Conservation (phyloP, 2,113 vertebrate species). For the Emydura subglobosa region DNA sequence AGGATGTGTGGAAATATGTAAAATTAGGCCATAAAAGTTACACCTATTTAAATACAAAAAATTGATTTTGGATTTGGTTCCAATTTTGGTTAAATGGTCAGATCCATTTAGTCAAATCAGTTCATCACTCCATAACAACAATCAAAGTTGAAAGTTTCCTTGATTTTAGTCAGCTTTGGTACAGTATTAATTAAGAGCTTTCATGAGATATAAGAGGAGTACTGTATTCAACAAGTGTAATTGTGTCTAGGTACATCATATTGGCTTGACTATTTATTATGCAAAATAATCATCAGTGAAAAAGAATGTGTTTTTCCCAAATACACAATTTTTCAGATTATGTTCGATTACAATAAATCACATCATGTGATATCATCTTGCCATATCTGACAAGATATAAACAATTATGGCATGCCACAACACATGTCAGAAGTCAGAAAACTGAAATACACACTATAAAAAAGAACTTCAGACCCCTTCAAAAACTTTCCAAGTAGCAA, state of each 20-base stretch:
- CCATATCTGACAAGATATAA: background rate
- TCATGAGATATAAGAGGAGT: background rate
- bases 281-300: background rate
- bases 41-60: background rate
- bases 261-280: background rate
- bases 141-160: background rate
- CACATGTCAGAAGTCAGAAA: background rate
- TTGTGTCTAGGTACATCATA: background rate
- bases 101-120: background rate
- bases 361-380: background rate
- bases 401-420: background rate
- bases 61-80: background rate
- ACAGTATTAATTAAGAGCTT: background rate
- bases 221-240: background rate
- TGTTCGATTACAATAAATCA: background rate
- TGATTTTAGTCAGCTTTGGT: background rate
- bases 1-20: too few relatives aligned
- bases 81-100: background rate
- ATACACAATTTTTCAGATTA: background rate
- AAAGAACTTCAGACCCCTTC: background rate
- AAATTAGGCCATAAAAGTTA: too few relatives aligned
- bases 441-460: background rate
- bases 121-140: background rate
- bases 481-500: constrained; percentile 44
- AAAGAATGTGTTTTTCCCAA: background rate